Base-by-base conservation (phyloP, 2,888 invertebrate species). In the Ernsta delagoae region DNA sequence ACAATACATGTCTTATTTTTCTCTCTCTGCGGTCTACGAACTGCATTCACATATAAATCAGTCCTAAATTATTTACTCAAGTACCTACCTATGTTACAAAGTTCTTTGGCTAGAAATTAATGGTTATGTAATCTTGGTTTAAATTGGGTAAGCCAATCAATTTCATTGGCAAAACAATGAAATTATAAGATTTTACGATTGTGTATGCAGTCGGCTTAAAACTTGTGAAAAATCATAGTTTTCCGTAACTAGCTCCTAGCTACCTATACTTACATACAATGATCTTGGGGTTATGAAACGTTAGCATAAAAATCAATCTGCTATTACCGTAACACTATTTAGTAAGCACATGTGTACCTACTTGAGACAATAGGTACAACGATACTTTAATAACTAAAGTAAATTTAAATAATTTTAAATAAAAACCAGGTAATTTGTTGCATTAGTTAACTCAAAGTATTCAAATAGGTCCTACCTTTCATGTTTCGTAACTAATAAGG, bases 101-200 rank as follows among this genome's bases (percentile, higher is more conserved):
- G 12, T 53, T 53, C 53, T 53, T 53, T 53, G 53, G 53, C 53
- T 53, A 53, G 24, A 53, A 53, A 53, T 48, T 12, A 48, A 48
- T 11, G 12, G 1, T 12, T 48, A 12, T 48, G 11, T 0, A 24
- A 39, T 39, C 7, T 39, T 39, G 36, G 36, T 48, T 48, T 5
- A 12, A 4, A 12, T 3, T 48, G 12, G 5, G 12, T 4, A 6
- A 48, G 12, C n/a, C 5, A n/a, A 48, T 48, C 4, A n/a, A 0
- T 5, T 12, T 48, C 6, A 48, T 48, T 0, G 48, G 6, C 9
- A 11, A 8, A 43, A 3, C 0, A 9, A 43, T 1, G 8, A 8
- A 7, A 3, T 1, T 9, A 8, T 0, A 3, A 43, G 41, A 43
- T 43, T 8, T 9, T 43, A 43, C 9, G 8, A 43, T 43, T 43